Evolutionary conservation across 2,113 vertebrate species (phyloP).

Genomic region (Ptychochromis oligacanthus): DNA sequence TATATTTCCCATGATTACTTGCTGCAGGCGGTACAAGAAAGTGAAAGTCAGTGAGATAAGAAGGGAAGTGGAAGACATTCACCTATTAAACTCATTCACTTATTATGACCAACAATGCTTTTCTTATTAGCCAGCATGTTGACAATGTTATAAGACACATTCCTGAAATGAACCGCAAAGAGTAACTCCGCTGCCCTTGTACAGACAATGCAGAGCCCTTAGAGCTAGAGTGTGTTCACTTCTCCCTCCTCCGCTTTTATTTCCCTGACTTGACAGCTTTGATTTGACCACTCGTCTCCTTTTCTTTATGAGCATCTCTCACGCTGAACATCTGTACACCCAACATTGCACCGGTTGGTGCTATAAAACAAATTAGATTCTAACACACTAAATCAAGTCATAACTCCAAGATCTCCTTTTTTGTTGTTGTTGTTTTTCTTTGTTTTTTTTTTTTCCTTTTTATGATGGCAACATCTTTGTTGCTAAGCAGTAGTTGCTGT

Average conservation of each 20-base stretch:
- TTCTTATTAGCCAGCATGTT: slow-evolving; percentile 50
- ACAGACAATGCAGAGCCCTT: slow-evolving; percentile 47
- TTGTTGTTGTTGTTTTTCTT: slow-evolving; percentile 20
- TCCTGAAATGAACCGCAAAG: slow-evolving; percentile 38
- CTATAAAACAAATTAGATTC: slow-evolving; percentile 3
- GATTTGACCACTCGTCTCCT: slow-evolving; percentile 51
- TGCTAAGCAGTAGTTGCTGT: slow-evolving; percentile 76
- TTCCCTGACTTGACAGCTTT: slow-evolving; percentile 53
- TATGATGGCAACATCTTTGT: slow-evolving; percentile 60
- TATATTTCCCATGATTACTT: slow-evolving; percentile 64
- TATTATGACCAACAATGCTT: slow-evolving; percentile 59
- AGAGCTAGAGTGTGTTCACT: slow-evolving; percentile 3
- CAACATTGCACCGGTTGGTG: neutral
- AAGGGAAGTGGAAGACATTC: slow-evolving; percentile 36
- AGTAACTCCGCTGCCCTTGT: slow-evolving; percentile 47
- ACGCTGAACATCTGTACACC: neutral
- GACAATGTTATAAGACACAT: slow-evolving; percentile 44
- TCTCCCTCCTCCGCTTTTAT: slow-evolving; percentile 45
- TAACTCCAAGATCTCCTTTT: neutral
- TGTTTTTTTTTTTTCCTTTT: slow-evolving; percentile 11
- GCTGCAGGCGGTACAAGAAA: slow-evolving; percentile 51
- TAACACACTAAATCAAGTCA: neutral
- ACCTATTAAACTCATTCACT: slow-evolving; percentile 62
- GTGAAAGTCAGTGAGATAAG: slow-evolving; percentile 59
- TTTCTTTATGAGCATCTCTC: slow-evolving; percentile 32